A percentile compares a stretch with the other conserved stretches of the same genome.
These are phyloP conservation scores for Griposia aprilina DNA, from an alignment of 2,888 invertebrate species.

Conservation along the genomic window DNA sequence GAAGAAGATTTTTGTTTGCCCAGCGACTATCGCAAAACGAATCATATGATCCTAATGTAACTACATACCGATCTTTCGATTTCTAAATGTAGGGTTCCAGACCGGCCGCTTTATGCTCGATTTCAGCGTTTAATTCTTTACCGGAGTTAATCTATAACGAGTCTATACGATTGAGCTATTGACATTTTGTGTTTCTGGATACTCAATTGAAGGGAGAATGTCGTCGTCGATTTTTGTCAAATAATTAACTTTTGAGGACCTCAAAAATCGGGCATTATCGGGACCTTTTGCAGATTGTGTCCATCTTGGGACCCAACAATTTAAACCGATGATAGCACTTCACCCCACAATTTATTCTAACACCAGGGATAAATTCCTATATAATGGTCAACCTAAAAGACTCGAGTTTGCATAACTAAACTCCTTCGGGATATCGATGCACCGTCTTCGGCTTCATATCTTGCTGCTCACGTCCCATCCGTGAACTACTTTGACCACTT, in stretches of 20 bases:
- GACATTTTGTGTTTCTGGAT: neutral
- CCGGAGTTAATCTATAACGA: neutral
- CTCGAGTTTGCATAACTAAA: conserved; percentile 44
- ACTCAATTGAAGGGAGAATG: neutral
- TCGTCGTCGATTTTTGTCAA: neutral
- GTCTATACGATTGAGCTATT: neutral
- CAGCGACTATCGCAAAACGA: neutral
- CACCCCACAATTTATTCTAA: neutral
- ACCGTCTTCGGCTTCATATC: conserved; percentile 16
- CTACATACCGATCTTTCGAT: neutral
- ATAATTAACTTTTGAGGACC: neutral
- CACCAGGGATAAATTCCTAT: conserved; percentile 14
- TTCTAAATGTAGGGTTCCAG: neutral
- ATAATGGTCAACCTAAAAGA: conserved; percentile 32
- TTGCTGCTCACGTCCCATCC: conserved; percentile 37
- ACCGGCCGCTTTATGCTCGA: neutral
- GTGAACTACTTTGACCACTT: conserved; percentile 1
- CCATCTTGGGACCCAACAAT: too few species aligned
- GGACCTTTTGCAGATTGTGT: too few species aligned
- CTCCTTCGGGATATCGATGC: conserved; percentile 42
- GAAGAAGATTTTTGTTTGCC: neutral
- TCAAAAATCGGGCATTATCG: neutral
- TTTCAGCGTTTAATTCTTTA: neutral
- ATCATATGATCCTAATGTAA: neutral
- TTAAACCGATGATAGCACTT: too few species aligned